phyloP scores from a whole-genome alignment of 2,888 invertebrate genomes.

The Himalopsyche japonica region DNA sequence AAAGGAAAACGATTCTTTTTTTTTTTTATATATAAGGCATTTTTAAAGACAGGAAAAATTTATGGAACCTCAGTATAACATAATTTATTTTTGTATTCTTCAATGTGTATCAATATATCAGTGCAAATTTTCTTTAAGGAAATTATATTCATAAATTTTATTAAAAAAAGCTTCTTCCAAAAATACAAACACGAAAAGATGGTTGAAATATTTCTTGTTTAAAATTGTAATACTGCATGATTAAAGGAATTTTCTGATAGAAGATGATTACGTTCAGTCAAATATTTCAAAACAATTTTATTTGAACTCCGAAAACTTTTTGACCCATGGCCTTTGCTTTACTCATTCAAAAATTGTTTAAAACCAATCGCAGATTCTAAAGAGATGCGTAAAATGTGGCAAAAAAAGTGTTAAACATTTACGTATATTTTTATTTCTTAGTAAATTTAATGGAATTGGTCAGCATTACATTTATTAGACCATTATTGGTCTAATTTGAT shows the following conservation, averaged over 20 bases:
- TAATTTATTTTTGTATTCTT: no score
- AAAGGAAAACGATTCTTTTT: no score
- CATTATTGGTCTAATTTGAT: no score
- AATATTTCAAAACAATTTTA: neutral
- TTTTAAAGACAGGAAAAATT: no score
- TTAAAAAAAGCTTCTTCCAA: neutral
- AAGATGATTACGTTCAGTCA: neutral
- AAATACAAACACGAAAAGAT: neutral
- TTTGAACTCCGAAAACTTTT: neutral
- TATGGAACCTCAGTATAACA: no score
- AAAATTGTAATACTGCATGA: neutral
- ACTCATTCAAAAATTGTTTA: neutral
- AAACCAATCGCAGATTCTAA: neutral
- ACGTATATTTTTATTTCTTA: no score
- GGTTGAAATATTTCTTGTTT: neutral
- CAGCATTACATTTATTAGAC: no score
- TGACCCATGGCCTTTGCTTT: neutral
- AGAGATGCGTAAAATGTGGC: neutral
- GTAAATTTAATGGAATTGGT: no score
- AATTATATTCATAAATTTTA: neutral
- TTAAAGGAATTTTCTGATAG: neutral
- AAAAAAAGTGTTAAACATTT: neutral
- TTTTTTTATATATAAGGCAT: no score
- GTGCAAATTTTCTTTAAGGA: neutral
- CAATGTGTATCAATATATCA: neutral